Percentiles rank a stretch among this genome's conserved stretches.
Conservation (phyloP, 2,797 vertebrate species). For the Periophthalmus magnuspinnatus region DNA sequence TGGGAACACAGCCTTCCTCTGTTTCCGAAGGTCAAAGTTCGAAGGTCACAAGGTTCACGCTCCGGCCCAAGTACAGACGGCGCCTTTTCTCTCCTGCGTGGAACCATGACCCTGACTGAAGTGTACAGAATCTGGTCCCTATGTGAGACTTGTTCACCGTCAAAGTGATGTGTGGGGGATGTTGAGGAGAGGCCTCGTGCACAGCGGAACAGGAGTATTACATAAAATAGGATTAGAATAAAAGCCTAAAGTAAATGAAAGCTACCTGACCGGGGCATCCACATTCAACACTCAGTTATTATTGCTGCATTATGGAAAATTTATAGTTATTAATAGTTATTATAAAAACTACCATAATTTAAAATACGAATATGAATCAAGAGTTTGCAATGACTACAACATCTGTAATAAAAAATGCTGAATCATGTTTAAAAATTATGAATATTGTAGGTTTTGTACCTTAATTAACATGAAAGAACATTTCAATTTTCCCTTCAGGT, state of each 20-base stretch:
- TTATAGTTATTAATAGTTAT: too few species aligned
- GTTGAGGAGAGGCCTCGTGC: constrained; percentile 8
- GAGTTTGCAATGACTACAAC: background rate
- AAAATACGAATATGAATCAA: background rate
- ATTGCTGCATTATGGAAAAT: too few species aligned
- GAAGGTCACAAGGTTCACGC: constrained; percentile 39
- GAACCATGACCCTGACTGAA: constrained; percentile 55
- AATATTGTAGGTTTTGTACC: background rate
- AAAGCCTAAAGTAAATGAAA: background rate
- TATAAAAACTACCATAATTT: too few species aligned
- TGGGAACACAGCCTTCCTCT: constrained; percentile 54
- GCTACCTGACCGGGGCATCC: background rate
- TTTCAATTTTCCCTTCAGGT: background rate
- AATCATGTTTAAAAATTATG: background rate
- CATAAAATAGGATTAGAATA: background rate
- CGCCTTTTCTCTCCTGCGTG: constrained; percentile 38
- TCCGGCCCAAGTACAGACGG: constrained; percentile 43
- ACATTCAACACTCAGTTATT: too few species aligned
- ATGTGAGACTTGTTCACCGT: constrained; percentile 64
- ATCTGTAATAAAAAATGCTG: too few species aligned
- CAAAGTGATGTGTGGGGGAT: constrained; percentile 36
- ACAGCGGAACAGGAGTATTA: background rate
- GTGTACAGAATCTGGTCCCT: constrained; percentile 63
- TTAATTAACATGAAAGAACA: background rate
- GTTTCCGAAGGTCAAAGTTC: constrained; percentile 47